A percentile compares a stretch with the other conserved stretches of the same genome.
Conservation (phyloP, 1,140 invertebrate genomes). For the Drosophila eugracilis region DNA sequence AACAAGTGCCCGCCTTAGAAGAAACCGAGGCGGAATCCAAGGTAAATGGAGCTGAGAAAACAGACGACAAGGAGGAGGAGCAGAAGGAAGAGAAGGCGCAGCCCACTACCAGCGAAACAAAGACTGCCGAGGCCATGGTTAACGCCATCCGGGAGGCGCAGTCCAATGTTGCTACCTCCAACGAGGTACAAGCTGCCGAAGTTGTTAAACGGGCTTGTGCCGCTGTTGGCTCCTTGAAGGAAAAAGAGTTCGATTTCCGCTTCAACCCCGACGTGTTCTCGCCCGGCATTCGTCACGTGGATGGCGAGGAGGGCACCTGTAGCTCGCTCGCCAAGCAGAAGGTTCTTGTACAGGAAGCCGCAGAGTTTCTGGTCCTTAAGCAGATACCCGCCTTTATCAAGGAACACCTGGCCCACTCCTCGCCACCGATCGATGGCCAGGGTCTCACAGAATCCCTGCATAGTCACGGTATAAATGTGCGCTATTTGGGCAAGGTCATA, state of each 20-base stretch:
- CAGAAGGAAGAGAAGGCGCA: slow-evolving; percentile 29
- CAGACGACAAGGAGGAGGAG: slow-evolving; percentile 34
- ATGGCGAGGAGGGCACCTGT: slow-evolving; percentile 87
- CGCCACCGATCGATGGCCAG: slow-evolving; percentile 96
- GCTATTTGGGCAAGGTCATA: slow-evolving; percentile 96
- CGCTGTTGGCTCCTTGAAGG: slow-evolving; percentile 96
- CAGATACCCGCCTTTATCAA: slow-evolving; percentile 97
- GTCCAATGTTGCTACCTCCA: slow-evolving; percentile 87
- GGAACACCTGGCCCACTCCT: slow-evolving; percentile 96
- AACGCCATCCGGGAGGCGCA: slow-evolving; percentile 85
- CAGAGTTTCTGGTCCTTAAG: slow-evolving; percentile 95
- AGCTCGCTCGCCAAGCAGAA: slow-evolving; percentile 91
- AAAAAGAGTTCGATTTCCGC: slow-evolving; percentile 97
- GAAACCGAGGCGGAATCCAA: slow-evolving; percentile 17
- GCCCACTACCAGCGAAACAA: slow-evolving; percentile 51
- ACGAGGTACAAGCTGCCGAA: slow-evolving; percentile 92
- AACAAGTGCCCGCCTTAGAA: slow-evolving; percentile 67
- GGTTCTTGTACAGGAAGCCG: slow-evolving; percentile 96
- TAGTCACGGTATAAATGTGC: slow-evolving; percentile 97
- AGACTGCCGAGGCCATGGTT: slow-evolving; percentile 61
- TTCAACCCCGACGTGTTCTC: slow-evolving; percentile 99
- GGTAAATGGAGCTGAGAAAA: slow-evolving; percentile 45
- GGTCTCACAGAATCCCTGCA: slow-evolving; percentile 98
- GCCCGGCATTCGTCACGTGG: slow-evolving; percentile 94
- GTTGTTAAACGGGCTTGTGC: slow-evolving; percentile 95